These are phyloP conservation scores for Butorides virescens DNA, from an alignment of 2,113 vertebrate species.

Conservation along the genomic window DNA sequence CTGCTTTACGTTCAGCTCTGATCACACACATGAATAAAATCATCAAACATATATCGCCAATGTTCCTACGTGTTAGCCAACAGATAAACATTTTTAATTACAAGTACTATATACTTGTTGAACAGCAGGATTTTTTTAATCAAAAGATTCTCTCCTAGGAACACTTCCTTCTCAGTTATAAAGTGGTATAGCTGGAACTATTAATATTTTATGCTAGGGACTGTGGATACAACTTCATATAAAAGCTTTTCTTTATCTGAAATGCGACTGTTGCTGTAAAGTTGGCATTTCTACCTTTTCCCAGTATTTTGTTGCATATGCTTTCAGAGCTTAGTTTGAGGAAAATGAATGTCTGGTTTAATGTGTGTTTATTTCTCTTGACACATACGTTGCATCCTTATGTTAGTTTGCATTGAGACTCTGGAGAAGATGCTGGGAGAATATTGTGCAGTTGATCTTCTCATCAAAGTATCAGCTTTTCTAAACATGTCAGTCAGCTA, in stretches of 20 bases:
- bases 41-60: not conserved
- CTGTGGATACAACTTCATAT: conserved; percentile 23
- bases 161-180: not conserved
- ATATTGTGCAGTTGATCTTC: conserved; percentile 47
- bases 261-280: conserved; percentile 25
- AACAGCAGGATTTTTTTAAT: not conserved
- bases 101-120: not conserved
- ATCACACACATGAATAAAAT: not conserved
- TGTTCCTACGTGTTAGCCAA: not conserved
- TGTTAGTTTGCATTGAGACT: conserved; percentile 55
- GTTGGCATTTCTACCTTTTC: conserved; percentile 12
- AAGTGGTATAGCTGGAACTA: not conserved
- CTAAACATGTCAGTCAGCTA: conserved; percentile 14
- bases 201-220: conserved; percentile 52
- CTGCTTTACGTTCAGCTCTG: not conserved
- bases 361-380: conserved; percentile 65
- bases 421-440: conserved; percentile 53
- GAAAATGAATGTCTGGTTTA: conserved; percentile 47
- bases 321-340: conserved; percentile 19
- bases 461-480: conserved; percentile 53
- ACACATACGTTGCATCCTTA: not conserved
- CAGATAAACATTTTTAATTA: conserved; percentile 32
- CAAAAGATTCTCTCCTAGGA: not conserved
- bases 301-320: not conserved
- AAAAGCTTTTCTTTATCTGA: conserved; percentile 48